Evolutionary conservation across 2,113 vertebrate species (phyloP).

Genomic region (Balaeniceps rex): DNA sequence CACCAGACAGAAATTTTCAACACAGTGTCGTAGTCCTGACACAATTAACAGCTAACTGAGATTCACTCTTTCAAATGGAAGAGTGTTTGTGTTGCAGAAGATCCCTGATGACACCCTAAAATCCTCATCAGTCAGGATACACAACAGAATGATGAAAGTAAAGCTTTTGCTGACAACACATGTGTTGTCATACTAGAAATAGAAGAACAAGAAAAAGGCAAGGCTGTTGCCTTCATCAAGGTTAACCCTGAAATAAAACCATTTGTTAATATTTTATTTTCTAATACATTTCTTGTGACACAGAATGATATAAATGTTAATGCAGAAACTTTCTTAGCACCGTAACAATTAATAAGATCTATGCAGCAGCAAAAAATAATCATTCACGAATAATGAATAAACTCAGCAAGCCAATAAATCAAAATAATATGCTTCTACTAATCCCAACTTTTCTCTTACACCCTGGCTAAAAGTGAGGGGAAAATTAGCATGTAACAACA

Average conservation of each 20-base stretch:
- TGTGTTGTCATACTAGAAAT: neutral
- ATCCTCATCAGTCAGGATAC: neutral
- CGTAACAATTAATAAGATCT: neutral
- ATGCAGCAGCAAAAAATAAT: neutral
- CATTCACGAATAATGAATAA: neutral
- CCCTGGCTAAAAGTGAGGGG: neutral
- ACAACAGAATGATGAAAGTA: neutral
- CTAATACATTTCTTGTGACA: neutral
- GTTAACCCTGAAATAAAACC: neutral
- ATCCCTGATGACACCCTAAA: neutral
- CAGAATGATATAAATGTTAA: neutral
- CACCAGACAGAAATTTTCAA: neutral
- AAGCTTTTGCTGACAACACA: neutral
- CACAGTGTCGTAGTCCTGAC: neutral
- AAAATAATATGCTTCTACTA: neutral
- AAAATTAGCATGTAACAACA: neutral
- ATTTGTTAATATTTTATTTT: slow-evolving; percentile 5
- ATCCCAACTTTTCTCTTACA: neutral
- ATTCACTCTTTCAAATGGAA: neutral
- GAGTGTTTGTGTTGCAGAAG: neutral
- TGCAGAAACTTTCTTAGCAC: neutral
- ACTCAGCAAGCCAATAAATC: neutral
- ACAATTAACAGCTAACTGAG: neutral
- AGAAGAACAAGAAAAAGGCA: neutral
- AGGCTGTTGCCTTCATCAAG: neutral